These are phyloP conservation scores for Zoanthus gigantus DNA, from an alignment of 92 coral and sea anemone species.

Conservation along the genomic window DNA sequence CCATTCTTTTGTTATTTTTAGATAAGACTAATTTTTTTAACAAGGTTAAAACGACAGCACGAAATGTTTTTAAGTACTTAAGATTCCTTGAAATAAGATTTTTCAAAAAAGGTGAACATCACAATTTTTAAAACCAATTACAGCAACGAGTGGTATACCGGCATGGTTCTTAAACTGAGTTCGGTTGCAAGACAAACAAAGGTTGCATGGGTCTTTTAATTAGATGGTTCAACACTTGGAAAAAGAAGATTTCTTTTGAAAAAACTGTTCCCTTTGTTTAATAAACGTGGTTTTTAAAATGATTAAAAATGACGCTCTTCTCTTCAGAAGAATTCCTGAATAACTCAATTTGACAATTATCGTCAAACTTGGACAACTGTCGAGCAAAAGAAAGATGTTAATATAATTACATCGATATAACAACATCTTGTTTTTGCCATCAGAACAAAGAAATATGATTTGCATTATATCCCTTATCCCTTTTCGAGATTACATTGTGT, in stretches of 20 bases:
- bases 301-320: slow-evolving; percentile 11
- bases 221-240: neutral
- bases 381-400: neutral
- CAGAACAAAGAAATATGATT: neutral
- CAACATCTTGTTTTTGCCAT: slow-evolving; percentile 1
- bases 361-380: slow-evolving; percentile 12
- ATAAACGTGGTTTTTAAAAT: slow-evolving; percentile 1
- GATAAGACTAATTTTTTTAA: neutral
- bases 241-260: neutral
- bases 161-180: neutral
- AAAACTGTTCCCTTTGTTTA: neutral
- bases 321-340: slow-evolving; percentile 21
- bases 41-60: neutral
- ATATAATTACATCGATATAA: neutral
- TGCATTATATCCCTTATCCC: neutral
- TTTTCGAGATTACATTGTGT: neutral
- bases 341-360: slow-evolving; percentile 22
- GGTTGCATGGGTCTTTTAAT: neutral
- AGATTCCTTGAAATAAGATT: neutral
- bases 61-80: neutral
- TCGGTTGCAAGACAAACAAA: neutral
- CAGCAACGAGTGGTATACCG: neutral
- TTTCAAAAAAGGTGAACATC: neutral
- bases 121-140: neutral
- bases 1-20: neutral